phyloP scores from a whole-genome alignment of 2,113 vertebrate genomes.

The Podarcis muralis region DNA sequence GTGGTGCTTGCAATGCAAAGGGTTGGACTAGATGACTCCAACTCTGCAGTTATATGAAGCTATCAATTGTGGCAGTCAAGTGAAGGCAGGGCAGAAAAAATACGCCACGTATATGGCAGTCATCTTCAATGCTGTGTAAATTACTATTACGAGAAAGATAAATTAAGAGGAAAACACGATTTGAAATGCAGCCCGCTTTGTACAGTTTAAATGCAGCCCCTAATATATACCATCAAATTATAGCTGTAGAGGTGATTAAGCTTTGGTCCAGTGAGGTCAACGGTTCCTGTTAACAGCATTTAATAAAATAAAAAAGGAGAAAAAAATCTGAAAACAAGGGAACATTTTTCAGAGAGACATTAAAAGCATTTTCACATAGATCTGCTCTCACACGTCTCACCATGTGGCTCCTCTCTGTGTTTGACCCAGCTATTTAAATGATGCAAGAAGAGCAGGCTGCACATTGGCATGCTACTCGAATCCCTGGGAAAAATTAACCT shows the following conservation, averaged over 20 bases:
- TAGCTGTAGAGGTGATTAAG: slow-evolving; percentile 14
- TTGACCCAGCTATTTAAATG: neutral
- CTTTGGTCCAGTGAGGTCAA: slow-evolving; percentile 26
- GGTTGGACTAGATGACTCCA: no score
- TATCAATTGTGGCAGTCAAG: no score
- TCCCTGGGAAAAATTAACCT: slow-evolving; percentile 28
- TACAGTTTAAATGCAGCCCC: neutral
- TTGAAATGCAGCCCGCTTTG: slow-evolving; percentile 4
- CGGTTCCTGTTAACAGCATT: slow-evolving; percentile 39
- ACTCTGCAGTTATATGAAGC: no score
- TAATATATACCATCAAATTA: neutral
- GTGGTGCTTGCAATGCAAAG: no score
- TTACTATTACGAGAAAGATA: slow-evolving; percentile 19
- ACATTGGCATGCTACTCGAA: neutral
- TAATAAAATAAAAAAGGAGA: neutral
- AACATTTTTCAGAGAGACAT: neutral
- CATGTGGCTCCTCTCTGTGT: neutral
- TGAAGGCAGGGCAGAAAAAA: neutral
- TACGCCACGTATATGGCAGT: no score
- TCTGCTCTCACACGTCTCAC: neutral
- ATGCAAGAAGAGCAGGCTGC: neutral
- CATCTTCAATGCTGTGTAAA: neutral
- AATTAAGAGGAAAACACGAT: slow-evolving; percentile 12
- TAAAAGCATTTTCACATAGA: neutral
- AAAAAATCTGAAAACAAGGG: neutral